These are phyloP conservation scores for Condylostylus longicornis DNA, from an alignment of 1,140 invertebrate genomes.

Conservation along the genomic window DNA sequence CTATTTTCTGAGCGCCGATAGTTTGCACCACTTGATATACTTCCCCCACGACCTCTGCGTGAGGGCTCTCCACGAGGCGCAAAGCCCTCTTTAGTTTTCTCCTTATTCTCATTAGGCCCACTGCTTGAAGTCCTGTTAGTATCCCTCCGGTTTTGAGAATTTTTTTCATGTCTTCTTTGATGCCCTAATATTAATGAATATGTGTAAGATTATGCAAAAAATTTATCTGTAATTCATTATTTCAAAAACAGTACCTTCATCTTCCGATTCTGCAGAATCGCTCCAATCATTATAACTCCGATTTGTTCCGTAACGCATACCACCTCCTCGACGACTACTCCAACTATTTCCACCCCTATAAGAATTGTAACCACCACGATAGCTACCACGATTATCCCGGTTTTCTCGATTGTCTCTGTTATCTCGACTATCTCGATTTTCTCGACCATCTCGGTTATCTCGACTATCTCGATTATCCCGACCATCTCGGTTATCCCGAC, in stretches of 20 bases:
- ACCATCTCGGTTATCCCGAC: background rate
- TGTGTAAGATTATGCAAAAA: too few species aligned
- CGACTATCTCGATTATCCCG: background rate
- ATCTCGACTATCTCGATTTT: conserved; percentile 13
- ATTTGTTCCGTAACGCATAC: conserved; percentile 22
- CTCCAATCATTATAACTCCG: conserved; percentile 23
- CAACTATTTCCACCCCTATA: conserved; percentile 13
- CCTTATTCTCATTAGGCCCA: conserved; percentile 18
- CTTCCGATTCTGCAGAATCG: conserved; percentile 17
- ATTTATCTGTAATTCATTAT: conserved; percentile 10
- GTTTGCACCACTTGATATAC: conserved; percentile 36
- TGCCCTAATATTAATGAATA: too few species aligned
- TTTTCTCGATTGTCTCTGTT: conserved; percentile 28
- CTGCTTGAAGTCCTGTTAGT: conserved; percentile 9
- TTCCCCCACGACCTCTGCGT: conserved; percentile 53
- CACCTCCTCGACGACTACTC: conserved; percentile 14
- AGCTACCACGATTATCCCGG: conserved; percentile 12
- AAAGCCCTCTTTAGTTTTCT: conserved; percentile 35
- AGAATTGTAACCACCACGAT: conserved; percentile 14
- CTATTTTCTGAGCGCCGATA: too few species aligned
- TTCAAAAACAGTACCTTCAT: conserved; percentile 1
- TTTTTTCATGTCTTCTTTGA: background rate
- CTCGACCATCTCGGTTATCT: background rate
- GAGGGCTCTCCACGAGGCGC: conserved; percentile 70
- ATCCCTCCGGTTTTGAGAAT: conserved; percentile 19